These are phyloP conservation scores for Colinus virginianus DNA, from an alignment of 2,113 vertebrate species.

Conservation along the genomic window DNA sequence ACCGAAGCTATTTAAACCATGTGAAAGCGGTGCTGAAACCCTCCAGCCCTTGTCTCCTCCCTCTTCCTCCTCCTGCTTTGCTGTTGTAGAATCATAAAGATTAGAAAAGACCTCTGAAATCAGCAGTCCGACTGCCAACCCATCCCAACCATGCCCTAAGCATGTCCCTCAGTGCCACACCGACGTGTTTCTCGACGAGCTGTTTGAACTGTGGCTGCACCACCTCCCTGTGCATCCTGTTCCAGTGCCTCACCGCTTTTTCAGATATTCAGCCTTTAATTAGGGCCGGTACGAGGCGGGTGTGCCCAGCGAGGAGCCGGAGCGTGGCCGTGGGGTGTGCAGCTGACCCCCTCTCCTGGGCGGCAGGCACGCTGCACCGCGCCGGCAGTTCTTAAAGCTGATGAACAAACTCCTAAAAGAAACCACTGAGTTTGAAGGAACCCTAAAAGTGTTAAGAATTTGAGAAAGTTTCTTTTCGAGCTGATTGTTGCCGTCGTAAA, in stretches of 20 bases:
- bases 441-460: not conserved
- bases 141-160: too few species aligned
- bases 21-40: not conserved
- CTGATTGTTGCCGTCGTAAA: not conserved
- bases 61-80: not conserved
- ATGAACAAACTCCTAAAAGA: not conserved
- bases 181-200: too few species aligned
- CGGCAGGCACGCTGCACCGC: not conserved
- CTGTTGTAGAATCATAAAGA: not conserved
- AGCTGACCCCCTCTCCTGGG: constrained; percentile 44
- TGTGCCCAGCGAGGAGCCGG: not conserved
- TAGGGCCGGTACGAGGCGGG: too few species aligned
- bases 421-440: not conserved
- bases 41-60: not conserved
- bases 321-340: not conserved
- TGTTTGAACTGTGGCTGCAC: too few species aligned
- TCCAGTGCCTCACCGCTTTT: too few species aligned
- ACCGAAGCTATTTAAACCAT: not conserved
- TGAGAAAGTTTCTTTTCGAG: not conserved
- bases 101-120: too few species aligned
- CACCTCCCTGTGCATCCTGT: too few species aligned
- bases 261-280: not conserved
- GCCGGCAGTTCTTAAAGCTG: not conserved
- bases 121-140: too few species aligned
- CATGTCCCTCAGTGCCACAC: too few species aligned